Evolutionary conservation across 2,797 vertebrate genomes (phyloP).

Genomic region (Sebastes trivittatus): DNA sequence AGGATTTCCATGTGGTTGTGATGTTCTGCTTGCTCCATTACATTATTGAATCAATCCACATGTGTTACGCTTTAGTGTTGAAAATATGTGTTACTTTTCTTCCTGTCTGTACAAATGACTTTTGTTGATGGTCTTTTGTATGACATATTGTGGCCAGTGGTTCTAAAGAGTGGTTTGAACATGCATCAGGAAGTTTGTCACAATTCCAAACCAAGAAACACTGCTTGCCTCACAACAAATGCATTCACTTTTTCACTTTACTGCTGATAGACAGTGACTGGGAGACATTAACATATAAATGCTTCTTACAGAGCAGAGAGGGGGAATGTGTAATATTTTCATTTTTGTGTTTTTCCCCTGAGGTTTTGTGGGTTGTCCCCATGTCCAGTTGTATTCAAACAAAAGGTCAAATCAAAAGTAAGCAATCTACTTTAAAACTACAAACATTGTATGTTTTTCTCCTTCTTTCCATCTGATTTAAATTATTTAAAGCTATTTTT

Average conservation of each 20-base stretch:
- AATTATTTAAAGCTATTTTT: not conserved
- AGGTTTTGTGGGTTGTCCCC: not conserved
- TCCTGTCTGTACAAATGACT: not conserved
- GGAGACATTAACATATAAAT: not conserved
- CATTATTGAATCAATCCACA: constrained; percentile 29
- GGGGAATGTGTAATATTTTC: not conserved
- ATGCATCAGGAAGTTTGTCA: not conserved
- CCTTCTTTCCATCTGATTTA: not conserved
- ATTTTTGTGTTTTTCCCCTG: not conserved
- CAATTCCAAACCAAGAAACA: not conserved
- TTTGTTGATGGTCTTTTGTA: not conserved
- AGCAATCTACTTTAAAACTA: not conserved
- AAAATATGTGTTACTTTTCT: constrained; percentile 9
- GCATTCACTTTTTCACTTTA: not conserved
- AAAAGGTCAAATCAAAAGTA: not conserved
- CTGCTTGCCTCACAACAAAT: not conserved
- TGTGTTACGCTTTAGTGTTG: not conserved
- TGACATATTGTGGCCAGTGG: not conserved
- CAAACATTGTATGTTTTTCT: not conserved
- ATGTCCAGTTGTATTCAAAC: not conserved
- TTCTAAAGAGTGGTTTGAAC: not conserved
- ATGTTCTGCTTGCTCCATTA: constrained; percentile 46
- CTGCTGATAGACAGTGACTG: not conserved
- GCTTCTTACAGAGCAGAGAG: not conserved
- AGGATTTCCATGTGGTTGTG: constrained; percentile 46